Evolutionary conservation across 2,797 vertebrate species (phyloP).

Genomic region (Arremon brunneinucha): DNA sequence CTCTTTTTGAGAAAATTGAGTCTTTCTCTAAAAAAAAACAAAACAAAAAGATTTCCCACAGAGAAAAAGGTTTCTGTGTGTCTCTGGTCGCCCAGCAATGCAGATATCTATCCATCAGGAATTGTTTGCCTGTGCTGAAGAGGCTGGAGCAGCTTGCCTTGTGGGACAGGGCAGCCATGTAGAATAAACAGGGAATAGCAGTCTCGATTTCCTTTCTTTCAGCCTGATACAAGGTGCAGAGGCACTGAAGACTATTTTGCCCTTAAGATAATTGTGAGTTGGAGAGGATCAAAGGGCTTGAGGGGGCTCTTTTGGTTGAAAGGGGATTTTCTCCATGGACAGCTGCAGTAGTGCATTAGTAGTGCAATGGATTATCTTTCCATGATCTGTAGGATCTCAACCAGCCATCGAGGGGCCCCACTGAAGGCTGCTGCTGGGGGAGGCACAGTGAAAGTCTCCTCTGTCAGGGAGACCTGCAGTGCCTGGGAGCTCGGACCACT

Average conservation of each 20-base stretch:
- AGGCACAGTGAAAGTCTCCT: slow-evolving; percentile 55
- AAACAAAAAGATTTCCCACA: not conserved
- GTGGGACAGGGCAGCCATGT: not conserved
- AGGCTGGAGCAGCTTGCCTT: not conserved
- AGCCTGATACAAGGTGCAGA: not conserved
- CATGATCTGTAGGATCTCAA: slow-evolving; percentile 56
- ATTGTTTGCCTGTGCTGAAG: not conserved
- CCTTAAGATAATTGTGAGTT: slow-evolving; percentile 63
- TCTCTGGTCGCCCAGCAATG: not conserved
- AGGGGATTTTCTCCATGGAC: slow-evolving; percentile 61
- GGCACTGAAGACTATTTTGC: slow-evolving; percentile 54
- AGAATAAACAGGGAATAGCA: slow-evolving; percentile 40
- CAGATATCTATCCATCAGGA: not conserved
- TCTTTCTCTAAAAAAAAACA: not conserved
- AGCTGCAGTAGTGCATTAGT: slow-evolving; percentile 54
- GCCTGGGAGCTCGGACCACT: not conserved
- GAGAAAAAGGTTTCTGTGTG: not conserved
- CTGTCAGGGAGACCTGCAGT: not conserved
- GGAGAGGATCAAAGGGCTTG: slow-evolving; percentile 63
- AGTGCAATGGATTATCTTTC: slow-evolving; percentile 54
- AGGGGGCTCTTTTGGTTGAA: slow-evolving; percentile 29
- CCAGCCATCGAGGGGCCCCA: slow-evolving; percentile 24
- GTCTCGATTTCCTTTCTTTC: slow-evolving; percentile 46
- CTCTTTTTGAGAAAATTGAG: not conserved
- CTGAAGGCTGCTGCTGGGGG: slow-evolving; percentile 38